phyloP scores from a whole-genome alignment of 2,797 vertebrate genomes.

The Arremon aurantiirostris region DNA sequence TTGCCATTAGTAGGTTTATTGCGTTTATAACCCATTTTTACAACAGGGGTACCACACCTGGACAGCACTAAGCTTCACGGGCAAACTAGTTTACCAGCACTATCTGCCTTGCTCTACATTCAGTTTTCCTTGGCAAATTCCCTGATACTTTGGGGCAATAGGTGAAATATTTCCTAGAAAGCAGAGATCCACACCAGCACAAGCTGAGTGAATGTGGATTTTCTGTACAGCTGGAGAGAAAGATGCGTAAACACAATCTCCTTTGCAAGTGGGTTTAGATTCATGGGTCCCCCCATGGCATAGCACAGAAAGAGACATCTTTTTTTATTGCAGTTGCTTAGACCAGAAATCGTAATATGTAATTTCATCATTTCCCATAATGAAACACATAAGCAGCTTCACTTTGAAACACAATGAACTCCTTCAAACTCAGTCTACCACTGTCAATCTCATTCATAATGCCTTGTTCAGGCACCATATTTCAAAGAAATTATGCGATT shows the following conservation, averaged over 20 bases:
- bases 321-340: neutral
- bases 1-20: neutral
- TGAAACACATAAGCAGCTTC: neutral
- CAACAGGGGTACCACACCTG: no score
- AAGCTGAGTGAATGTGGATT: accelerated
- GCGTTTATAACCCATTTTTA: neutral
- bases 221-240: neutral
- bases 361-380: neutral
- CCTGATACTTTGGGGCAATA: neutral
- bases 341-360: neutral
- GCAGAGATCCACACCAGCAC: neutral
- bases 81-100: neutral
- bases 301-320: accelerated
- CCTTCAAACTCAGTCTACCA: neutral
- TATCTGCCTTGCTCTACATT: neutral
- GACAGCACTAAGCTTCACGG: neutral
- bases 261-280: neutral
- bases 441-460: neutral
- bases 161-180: neutral
- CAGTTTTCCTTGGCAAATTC: neutral
- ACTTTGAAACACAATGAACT: neutral
- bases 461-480: neutral
- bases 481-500: neutral
- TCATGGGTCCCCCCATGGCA: accelerated
- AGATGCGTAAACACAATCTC: neutral